These are phyloP conservation scores for Caenorhabditis uteleia DNA, from an alignment of 2,888 invertebrate genomes.

Conservation along the genomic window DNA sequence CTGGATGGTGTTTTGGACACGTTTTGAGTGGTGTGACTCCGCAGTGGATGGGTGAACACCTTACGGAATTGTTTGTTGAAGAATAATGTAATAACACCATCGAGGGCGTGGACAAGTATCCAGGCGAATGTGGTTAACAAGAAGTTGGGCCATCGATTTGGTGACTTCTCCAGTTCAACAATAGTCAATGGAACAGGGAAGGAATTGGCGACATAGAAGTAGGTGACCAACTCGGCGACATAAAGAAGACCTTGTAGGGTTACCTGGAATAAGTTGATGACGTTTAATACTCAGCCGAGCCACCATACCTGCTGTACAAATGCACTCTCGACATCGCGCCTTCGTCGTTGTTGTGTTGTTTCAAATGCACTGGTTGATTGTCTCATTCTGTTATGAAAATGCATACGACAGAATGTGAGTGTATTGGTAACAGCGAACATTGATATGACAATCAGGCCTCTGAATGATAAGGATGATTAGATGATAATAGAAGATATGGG, in stretches of 20 bases:
- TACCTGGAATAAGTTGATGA: conserved; percentile 41
- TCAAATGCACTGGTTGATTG: conserved; percentile 34
- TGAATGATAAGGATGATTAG: conserved; percentile 3
- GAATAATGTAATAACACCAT: conserved; percentile 45
- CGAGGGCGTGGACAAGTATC: conserved; percentile 46
- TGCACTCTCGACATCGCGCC: conserved; percentile 42
- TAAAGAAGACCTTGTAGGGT: conserved; percentile 48
- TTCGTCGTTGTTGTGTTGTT: conserved; percentile 38
- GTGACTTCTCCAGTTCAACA: conserved; percentile 9
- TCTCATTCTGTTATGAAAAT: conserved; percentile 45
- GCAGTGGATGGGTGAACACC: conserved; percentile 31
- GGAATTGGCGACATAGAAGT: conserved; percentile 39
- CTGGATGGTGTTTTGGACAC: conserved; percentile 39
- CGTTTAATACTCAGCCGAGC: background rate
- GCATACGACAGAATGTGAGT: conserved; percentile 48
- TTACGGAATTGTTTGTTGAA: conserved; percentile 50
- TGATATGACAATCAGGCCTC: conserved; percentile 45
- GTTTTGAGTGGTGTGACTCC: conserved; percentile 22
- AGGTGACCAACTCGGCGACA: conserved; percentile 47
- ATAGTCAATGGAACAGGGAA: conserved; percentile 28
- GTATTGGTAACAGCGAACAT: conserved; percentile 45
- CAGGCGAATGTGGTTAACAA: conserved; percentile 51
- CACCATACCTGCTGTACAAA: conserved; percentile 45
- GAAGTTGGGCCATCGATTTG: conserved; percentile 53
- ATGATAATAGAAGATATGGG: background rate